Evolutionary conservation across 2,113 vertebrate species (phyloP), one percentile per base, ranked within the genome.

Genomic region (Eulemur macaco): DNA sequence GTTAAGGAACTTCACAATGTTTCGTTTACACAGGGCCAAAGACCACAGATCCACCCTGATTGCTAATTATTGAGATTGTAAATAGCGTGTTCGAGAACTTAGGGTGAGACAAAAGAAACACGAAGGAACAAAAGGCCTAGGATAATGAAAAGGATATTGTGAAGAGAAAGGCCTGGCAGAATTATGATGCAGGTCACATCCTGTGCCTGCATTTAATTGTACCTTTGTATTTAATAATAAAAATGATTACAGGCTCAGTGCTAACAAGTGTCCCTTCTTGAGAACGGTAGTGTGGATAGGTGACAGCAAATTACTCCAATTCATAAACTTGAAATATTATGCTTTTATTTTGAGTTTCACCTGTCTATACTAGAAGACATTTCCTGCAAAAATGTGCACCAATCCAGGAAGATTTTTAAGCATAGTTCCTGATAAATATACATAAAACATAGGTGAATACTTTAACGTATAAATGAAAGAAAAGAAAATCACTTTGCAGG

Each of bases 141-240:
- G 13, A 89, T 97, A 98, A 98, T 96, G 89, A 97, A 97, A 97
- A 92, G 80, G 89, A 94, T 94, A 95, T 66, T 69, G 93, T 91
- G 87, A 96, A 89, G 90, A 91, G 84, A 93, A 97, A 95, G 96
- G 89, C 97, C 73, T 52, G 86, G 80, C 86, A 86, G 95, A 96
- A 98, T 98, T 97, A 82, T 92, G 86, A 97, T 97, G 96, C 96
- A 96, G 97, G 94, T 97, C 97, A 97, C 95, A 97, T 97, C 92
- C 85, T 93, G 73, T 95, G 96, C 85, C 88, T 94, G 89, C 71
- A 95, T 97, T 97, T 98, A 98, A 98, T 97, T 98, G 97, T 98
- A 97, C 97, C 95, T 98, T 98, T 98, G 97, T 97, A 95, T 96
- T 97, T 97, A 94, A 98, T 98, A 98, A 96, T 98, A 98, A 98